phyloP scores from a whole-genome alignment of 2,113 vertebrate genomes.

The Hypomesus transpacificus region DNA sequence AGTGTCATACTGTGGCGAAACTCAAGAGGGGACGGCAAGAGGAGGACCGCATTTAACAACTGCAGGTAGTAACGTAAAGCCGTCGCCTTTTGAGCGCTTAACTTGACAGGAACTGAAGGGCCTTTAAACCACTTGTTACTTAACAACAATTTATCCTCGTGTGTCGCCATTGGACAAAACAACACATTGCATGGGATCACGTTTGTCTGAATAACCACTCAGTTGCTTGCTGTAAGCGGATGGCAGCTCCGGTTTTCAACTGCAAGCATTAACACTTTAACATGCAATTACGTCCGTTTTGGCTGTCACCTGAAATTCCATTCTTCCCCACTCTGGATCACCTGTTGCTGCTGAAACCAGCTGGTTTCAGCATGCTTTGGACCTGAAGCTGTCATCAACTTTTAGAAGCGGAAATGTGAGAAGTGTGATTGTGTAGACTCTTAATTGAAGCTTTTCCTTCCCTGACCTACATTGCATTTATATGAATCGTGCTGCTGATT shows the following conservation, averaged over 20 bases:
- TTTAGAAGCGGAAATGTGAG: too few relatives aligned
- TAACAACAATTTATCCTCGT: constrained; percentile 7
- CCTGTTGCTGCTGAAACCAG: too few relatives aligned
- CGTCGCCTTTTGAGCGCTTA: constrained; percentile 12
- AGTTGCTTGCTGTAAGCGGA: neutral
- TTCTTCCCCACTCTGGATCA: too few relatives aligned
- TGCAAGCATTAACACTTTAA: constrained; percentile 5
- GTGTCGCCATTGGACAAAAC: constrained; percentile 18
- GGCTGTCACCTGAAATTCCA: too few relatives aligned
- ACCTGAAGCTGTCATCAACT: too few relatives aligned
- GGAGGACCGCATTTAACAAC: constrained; percentile 17
- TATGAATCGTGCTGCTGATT: too few relatives aligned
- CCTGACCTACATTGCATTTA: too few relatives aligned
- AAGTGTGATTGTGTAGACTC: too few relatives aligned
- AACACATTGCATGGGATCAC: constrained; percentile 14
- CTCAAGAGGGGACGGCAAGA: constrained; percentile 14
- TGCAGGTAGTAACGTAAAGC: constrained; percentile 28
- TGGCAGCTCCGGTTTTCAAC: constrained; percentile 8
- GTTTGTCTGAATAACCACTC: neutral
- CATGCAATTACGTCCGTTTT: too few relatives aligned
- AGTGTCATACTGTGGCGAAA: constrained; percentile 26
- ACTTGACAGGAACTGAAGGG: constrained; percentile 28
- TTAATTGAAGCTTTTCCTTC: too few relatives aligned
- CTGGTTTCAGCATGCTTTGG: too few relatives aligned
- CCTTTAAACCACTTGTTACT: constrained; percentile 21